Base-by-base conservation (phyloP, 1,140 invertebrate genomes). In the Lamellibrachia luymesi region DNA sequence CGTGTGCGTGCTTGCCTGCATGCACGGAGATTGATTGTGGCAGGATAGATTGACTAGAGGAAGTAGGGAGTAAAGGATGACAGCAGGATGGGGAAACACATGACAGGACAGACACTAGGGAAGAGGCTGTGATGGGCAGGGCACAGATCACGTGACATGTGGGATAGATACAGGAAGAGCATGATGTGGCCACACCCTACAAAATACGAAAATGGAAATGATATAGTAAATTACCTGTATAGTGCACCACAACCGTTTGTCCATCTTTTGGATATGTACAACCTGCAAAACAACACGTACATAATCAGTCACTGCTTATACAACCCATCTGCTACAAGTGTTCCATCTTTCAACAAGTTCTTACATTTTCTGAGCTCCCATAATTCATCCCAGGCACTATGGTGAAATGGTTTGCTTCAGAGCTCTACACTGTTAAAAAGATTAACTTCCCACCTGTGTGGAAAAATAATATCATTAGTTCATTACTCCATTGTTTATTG, bases 241-340 rank as follows among this genome's bases (percentile, higher is more conserved):
- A 94, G 92, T 94, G 94, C 13, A 94, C 94, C 22, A 93, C 91
- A 56, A 93, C 93, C 49, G 80, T 93, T 80, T 94, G 92, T 13
- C 94, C 94, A 8, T 93, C 91, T 90, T 93, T 93, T n/a, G 94
- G 94, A 92, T 52, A 94, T 38, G 94, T 94, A n/a, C 51, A 13
- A 22, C 94, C 94, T 94, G 91, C 90, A 94, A 94, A 92, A 91
- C 96, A 51, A 91, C 13, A 80, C 13, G 17, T 22, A 10, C 17
- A 80, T 0, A 8, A 80, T 80, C 64, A 80, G 64, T 80, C 64
- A 22, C 13, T 80, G 64, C 64, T 80, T 8, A 22, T 22, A 80
- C 64, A 80, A 17, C 25, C 25, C 64, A 17, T 56, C 13, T 7
- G 52, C 13, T 38, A 38, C 38, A 38, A 38, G 38, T 38, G 38